These are phyloP conservation scores for Zygaena filipendulae DNA, from an alignment of 2,888 invertebrate species.

Conservation along the genomic window DNA sequence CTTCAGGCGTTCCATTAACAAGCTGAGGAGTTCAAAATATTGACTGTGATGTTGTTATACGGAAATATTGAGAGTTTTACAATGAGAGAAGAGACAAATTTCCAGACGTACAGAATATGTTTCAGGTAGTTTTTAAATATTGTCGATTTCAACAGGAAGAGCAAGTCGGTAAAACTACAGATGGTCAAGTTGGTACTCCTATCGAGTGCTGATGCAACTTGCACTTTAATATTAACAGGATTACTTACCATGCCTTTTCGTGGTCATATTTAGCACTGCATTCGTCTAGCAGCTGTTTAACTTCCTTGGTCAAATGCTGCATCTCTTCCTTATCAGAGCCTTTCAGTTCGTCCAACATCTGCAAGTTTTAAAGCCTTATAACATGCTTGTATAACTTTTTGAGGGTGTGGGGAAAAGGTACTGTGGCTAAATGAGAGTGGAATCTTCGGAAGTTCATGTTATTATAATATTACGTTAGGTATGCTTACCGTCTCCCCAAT, in stretches of 20 bases:
- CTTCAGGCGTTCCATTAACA: slow-evolving; percentile 77
- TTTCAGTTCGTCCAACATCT: slow-evolving; percentile 37
- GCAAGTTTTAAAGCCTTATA: slow-evolving; percentile 2
- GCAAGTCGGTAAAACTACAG: too few relatives aligned
- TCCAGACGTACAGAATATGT: too few relatives aligned
- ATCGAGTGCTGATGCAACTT: too few relatives aligned
- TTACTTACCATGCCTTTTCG: slow-evolving; percentile 44
- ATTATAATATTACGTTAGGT: too few relatives aligned
- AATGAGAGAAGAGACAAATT: too few relatives aligned
- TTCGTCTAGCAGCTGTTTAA: slow-evolving; percentile 30
- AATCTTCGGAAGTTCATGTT: too few relatives aligned
- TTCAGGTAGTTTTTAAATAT: too few relatives aligned
- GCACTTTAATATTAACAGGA: too few relatives aligned
- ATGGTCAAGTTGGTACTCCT: too few relatives aligned
- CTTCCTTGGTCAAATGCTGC: slow-evolving; percentile 29
- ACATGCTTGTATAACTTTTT: slow-evolving; percentile 1
- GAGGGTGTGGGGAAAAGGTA: neutral
- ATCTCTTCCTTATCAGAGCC: slow-evolving; percentile 41
- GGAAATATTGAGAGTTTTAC: too few relatives aligned
- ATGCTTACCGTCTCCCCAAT: slow-evolving; percentile 37
- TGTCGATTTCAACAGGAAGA: neutral
- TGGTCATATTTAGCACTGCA: slow-evolving; percentile 34
- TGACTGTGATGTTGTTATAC: neutral
- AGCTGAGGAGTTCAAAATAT: slow-evolving; percentile 18
- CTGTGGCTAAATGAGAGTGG: too few relatives aligned